Percentiles rank a stretch among this genome's conserved stretches.
Evolutionary conservation across 2,113 vertebrate genomes (phyloP).

Genomic region (Spizaetus ornatus): DNA sequence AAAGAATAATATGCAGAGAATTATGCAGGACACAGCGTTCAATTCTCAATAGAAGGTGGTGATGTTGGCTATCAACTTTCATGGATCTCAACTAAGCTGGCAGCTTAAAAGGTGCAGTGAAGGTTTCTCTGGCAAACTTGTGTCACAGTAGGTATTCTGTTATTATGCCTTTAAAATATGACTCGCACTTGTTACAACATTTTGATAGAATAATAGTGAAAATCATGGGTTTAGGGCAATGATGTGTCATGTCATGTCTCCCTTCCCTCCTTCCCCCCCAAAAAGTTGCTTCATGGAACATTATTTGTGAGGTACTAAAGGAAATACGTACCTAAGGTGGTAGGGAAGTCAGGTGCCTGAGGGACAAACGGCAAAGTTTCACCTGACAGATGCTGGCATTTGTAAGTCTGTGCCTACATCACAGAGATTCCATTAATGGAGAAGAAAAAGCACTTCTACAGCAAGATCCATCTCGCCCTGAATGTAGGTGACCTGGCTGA

Average conservation of each 20-base stretch:
- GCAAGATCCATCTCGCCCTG: not conserved
- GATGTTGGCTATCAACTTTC: not conserved
- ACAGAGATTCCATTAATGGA: not conserved
- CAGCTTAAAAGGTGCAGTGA: not conserved
- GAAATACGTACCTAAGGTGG: not conserved
- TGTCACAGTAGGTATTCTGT: not conserved
- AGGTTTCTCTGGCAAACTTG: not conserved
- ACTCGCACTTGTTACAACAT: not conserved
- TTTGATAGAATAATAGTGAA: not conserved
- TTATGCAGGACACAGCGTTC: not conserved
- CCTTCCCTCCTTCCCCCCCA: fast-evolving
- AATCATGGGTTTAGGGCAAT: not conserved
- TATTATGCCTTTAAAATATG: not conserved
- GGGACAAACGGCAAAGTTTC: not conserved
- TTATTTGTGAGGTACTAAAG: not conserved
- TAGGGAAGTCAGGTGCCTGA: not conserved
- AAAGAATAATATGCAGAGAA: not conserved
- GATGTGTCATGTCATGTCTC: not conserved
- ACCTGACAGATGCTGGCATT: not conserved
- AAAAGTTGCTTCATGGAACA: not conserved
- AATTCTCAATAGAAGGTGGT: not conserved
- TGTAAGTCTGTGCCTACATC: not conserved
- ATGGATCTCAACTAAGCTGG: not conserved
- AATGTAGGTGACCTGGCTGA: not conserved
- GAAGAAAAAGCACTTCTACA: not conserved